Conservation (phyloP, 2,113 vertebrate genomes). For the Pipa parva region DNA sequence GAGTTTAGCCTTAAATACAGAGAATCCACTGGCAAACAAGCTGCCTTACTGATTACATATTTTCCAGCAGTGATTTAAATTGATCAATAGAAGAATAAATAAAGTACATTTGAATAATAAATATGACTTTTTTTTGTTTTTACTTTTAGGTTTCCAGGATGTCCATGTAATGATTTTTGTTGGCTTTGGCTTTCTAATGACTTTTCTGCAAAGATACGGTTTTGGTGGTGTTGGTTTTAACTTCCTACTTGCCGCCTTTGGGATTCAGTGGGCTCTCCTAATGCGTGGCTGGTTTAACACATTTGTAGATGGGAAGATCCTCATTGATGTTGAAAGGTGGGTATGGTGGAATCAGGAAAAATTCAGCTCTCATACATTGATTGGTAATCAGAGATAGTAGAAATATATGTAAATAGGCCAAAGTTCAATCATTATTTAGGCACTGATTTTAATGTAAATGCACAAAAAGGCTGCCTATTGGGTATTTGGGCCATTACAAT, state of each 20-base stretch:
- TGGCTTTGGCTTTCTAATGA: slow-evolving; percentile 97
- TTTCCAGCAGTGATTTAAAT: no score
- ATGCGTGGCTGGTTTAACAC: slow-evolving; percentile 93
- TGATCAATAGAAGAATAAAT: no score
- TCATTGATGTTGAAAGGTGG: slow-evolving; percentile 80
- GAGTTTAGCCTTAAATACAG: no score
- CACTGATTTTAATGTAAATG: no score
- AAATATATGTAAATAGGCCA: no score
- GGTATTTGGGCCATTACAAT: no score
- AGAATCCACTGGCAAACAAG: no score
- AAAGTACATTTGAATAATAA: neutral
- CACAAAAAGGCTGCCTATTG: neutral
- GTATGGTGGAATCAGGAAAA: no score
- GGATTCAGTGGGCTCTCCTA: slow-evolving; percentile 94
- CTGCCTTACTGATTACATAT: no score
- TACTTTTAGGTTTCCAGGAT: slow-evolving; percentile 84
- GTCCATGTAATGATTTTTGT: slow-evolving; percentile 98
- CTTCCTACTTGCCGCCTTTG: slow-evolving; percentile 89
- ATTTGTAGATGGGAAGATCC: slow-evolving; percentile 70
- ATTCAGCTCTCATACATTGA: no score
- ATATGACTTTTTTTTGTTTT: slow-evolving; percentile 5
- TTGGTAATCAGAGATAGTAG: no score
- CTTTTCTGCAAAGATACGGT: slow-evolving; percentile 89
- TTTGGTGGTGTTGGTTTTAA: slow-evolving; percentile 88
- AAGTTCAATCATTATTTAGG: no score